A percentile compares a stretch with the other conserved stretches of the same genome.
phyloP scores from a whole-genome alignment of 1,140 invertebrate genomes.

The Cylas formicarius region DNA sequence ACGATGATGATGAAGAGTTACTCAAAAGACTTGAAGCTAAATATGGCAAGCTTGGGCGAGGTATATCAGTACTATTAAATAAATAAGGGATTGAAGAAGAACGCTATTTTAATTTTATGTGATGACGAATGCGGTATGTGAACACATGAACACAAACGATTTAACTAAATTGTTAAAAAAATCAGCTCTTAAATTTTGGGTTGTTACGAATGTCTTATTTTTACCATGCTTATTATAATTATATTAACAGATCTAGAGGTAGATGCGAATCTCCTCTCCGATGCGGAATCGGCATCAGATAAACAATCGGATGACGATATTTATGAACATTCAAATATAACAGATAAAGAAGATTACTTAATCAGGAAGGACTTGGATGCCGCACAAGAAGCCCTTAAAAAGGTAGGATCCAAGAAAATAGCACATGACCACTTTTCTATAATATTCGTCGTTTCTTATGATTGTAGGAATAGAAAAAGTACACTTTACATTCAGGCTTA shows the following conservation, averaged over 20 bases:
- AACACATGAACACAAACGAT: no score
- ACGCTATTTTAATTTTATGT: no score
- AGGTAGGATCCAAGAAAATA: conserved; percentile 31
- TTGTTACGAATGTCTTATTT: no score
- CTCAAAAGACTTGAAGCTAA: conserved; percentile 61
- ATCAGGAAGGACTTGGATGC: conserved; percentile 35
- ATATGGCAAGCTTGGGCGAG: conserved; percentile 54
- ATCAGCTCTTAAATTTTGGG: no score
- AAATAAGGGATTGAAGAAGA: conserved; percentile 21
- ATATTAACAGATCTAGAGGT: no score
- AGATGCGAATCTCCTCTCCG: conserved; percentile 22
- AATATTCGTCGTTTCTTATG: neutral
- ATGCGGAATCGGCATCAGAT: conserved; percentile 27
- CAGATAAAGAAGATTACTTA: conserved; percentile 33
- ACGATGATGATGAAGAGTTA: conserved; percentile 51
- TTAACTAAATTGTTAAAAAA: no score
- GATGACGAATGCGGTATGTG: no score
- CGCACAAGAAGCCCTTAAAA: conserved; percentile 28
- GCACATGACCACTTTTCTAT: no score
- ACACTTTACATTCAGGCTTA: conserved; percentile 1
- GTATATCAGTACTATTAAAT: conserved; percentile 26
- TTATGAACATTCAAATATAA: conserved; percentile 36
- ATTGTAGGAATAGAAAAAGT: neutral
- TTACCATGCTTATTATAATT: no score
- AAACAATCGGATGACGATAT: conserved; percentile 25